Evolutionary conservation across 2,888 invertebrate species (phyloP).

Genomic region (Lacanobia oleracea): DNA sequence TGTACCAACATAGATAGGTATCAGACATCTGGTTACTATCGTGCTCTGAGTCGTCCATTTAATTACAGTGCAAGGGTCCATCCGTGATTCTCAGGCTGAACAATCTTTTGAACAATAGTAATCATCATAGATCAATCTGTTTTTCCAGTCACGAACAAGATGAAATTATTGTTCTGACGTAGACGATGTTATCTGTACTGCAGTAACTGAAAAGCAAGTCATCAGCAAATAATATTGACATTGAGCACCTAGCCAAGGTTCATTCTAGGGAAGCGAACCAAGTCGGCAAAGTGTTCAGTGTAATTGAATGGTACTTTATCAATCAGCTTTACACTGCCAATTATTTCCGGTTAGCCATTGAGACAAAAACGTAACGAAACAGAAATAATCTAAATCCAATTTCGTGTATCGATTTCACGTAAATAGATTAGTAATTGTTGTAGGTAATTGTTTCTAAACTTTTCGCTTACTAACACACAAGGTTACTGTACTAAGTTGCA

Average conservation of each 20-base stretch:
- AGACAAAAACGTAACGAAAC: slow-evolving; percentile 44
- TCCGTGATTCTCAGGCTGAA: slow-evolving; percentile 70
- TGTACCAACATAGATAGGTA: slow-evolving; percentile 38
- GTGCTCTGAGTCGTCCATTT: slow-evolving; percentile 68
- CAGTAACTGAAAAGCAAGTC: slow-evolving; percentile 53
- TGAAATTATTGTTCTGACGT: slow-evolving; percentile 69
- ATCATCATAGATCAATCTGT: slow-evolving; percentile 71
- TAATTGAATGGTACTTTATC: slow-evolving; percentile 24
- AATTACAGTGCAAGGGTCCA: slow-evolving; percentile 69
- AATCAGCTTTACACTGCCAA: slow-evolving; percentile 22
- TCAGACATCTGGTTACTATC: slow-evolving; percentile 44
- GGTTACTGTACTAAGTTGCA: slow-evolving; percentile 53
- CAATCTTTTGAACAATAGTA: slow-evolving; percentile 72
- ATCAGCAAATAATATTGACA: slow-evolving; percentile 29
- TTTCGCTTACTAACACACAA: slow-evolving; percentile 52
- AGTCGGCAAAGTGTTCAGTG: background rate
- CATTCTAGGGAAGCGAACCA: slow-evolving; percentile 10
- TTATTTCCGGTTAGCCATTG: slow-evolving; percentile 31
- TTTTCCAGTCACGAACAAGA: slow-evolving; percentile 77
- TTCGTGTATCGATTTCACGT: slow-evolving; percentile 45
- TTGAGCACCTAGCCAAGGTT: slow-evolving; percentile 16
- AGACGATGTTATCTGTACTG: slow-evolving; percentile 60
- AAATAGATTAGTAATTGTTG: slow-evolving; percentile 51
- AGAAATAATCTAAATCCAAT: slow-evolving; percentile 50
- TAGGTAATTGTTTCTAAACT: slow-evolving; percentile 59